phyloP scores from a whole-genome alignment of 2,113 vertebrate species.

The Phyllopteryx taeniolatus region DNA sequence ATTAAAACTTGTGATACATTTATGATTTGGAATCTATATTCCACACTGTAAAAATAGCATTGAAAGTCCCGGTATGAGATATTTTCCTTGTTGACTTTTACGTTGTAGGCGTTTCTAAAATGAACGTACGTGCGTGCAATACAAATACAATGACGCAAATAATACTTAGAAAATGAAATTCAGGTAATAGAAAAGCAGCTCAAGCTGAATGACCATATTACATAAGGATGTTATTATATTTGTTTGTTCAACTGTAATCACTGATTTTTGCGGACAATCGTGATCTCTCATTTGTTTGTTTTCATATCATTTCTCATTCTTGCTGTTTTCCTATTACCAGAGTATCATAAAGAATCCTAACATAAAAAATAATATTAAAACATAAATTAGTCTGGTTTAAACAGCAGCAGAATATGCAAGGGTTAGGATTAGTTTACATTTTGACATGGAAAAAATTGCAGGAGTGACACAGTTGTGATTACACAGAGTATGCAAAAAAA shows the following conservation, averaged over 20 bases:
- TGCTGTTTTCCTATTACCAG: neutral
- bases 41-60: neutral
- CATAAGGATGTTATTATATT: neutral
- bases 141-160: neutral
- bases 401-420: too few relatives aligned
- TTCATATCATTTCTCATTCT: neutral
- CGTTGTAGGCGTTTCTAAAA: neutral
- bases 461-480: too few relatives aligned
- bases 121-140: neutral
- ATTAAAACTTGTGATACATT: neutral
- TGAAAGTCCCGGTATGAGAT: too few relatives aligned
- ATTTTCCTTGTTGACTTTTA: neutral
- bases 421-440: too few relatives aligned
- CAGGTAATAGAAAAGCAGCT: neutral
- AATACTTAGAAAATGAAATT: neutral
- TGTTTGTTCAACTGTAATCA: constrained; percentile 2
- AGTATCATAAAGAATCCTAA: neutral
- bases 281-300: neutral
- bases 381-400: neutral
- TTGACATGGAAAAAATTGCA: too few relatives aligned
- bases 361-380: neutral
- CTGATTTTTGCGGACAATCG: neutral
- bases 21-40: neutral
- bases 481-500: too few relatives aligned
- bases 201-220: neutral